phyloP scores from a whole-genome alignment of 2,888 invertebrate genomes.

The Thecophora atra region DNA sequence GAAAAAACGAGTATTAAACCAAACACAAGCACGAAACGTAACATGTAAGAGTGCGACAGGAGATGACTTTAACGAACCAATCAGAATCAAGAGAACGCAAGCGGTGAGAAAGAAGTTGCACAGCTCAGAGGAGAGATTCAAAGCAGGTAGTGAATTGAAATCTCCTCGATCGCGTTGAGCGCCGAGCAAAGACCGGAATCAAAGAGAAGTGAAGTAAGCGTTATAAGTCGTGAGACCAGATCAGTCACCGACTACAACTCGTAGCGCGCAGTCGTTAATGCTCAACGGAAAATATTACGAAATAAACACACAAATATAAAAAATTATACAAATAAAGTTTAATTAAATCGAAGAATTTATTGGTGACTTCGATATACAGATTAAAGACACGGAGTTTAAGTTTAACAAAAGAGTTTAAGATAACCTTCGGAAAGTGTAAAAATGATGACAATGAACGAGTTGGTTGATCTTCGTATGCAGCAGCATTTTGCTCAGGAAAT shows the following conservation, averaged over 20 bases:
- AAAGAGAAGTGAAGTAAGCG: slow-evolving; percentile 7
- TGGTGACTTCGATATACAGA: neutral
- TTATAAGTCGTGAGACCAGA: neutral
- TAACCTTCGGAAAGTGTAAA: slow-evolving; percentile 42
- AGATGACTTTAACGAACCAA: neutral
- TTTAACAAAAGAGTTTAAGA: slow-evolving; percentile 8
- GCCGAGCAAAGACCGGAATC: slow-evolving; percentile 10
- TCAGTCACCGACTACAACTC: slow-evolving; percentile 13
- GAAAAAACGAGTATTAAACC: neutral
- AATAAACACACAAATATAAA: neutral
- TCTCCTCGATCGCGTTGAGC: neutral
- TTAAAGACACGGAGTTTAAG: neutral
- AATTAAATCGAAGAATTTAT: neutral
- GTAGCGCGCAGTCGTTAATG: slow-evolving; percentile 1
- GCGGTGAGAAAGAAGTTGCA: neutral
- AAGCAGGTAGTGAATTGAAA: neutral
- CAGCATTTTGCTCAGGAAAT: slow-evolving; percentile 65
- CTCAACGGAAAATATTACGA: neutral
- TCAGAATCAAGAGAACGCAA: neutral
- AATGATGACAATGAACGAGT: slow-evolving; percentile 64
- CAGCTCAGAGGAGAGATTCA: neutral
- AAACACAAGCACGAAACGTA: neutral
- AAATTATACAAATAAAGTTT: neutral
- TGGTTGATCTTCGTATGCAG: slow-evolving; percentile 65
- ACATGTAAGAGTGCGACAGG: neutral